Evolutionary conservation across 1,140 invertebrate species (phyloP).

Genomic region (Drosophila elegans): DNA sequence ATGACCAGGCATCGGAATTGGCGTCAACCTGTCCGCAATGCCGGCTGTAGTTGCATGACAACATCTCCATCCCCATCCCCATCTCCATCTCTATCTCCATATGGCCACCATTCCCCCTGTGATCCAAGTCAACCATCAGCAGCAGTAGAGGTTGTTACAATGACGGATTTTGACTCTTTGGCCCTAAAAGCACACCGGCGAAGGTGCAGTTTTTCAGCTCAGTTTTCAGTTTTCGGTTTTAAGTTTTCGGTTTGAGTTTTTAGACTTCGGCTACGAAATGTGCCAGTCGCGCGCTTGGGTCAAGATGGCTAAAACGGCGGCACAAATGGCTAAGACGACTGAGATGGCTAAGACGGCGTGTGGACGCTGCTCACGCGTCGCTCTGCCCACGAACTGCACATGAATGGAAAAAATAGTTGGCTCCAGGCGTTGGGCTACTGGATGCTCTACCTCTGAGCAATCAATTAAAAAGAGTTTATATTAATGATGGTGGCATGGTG

Average conservation of each 20-base stretch:
- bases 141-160: conserved; percentile 62
- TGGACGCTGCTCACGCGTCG: conserved; percentile 67
- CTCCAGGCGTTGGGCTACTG: neutral
- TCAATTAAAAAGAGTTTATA: neutral
- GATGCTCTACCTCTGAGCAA: conserved; percentile 6
- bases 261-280: conserved; percentile 47
- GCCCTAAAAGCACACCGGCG: conserved; percentile 67
- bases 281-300: conserved; percentile 61
- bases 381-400: conserved; percentile 61
- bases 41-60: conserved; percentile 71
- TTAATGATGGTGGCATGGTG: neutral
- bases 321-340: conserved; percentile 1
- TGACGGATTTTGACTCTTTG: conserved; percentile 79
- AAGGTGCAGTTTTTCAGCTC: conserved; percentile 68
- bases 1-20: conserved; percentile 56
- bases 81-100: conserved; percentile 23
- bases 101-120: conserved; percentile 1
- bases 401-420: conserved; percentile 44
- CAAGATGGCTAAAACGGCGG: conserved; percentile 29
- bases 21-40: conserved; percentile 41
- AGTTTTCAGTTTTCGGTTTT: conserved; percentile 19
- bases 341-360: conserved; percentile 32
- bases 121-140: conserved; percentile 20
- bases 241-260: conserved; percentile 9
- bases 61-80: conserved; percentile 25